Evolutionary conservation across 2,888 invertebrate species (phyloP).

Genomic region (Choristoneura rosaceana): DNA sequence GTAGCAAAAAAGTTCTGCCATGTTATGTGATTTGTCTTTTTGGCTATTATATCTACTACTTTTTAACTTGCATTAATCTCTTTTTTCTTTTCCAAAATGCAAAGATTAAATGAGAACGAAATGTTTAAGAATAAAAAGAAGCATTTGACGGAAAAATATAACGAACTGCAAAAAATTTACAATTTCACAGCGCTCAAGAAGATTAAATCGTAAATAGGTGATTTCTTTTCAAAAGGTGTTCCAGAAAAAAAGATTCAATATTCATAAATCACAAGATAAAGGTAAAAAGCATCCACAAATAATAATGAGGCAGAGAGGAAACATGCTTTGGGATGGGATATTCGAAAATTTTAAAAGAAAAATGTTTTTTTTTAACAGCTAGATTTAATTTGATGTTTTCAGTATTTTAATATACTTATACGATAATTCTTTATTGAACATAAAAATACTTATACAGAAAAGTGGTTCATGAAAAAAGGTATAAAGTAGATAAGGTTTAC

Average conservation of each 20-base stretch:
- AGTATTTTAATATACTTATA: no score
- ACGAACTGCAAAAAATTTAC: neutral
- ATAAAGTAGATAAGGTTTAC: no score
- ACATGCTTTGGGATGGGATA: neutral
- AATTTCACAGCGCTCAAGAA: neutral
- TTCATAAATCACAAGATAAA: constrained; percentile 3
- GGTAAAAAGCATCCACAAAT: neutral
- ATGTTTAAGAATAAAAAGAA: neutral
- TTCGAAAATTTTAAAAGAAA: neutral
- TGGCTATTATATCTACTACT: no score
- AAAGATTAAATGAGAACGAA: no score
- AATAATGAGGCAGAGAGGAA: neutral
- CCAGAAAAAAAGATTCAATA: neutral
- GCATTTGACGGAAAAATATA: neutral
- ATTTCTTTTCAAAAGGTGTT: neutral
- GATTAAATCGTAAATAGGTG: constrained; percentile 7
- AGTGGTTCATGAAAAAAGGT: no score
- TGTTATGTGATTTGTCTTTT: no score
- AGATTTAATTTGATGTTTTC: no score
- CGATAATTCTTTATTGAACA: no score
- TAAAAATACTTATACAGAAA: no score
- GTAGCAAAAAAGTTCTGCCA: no score
- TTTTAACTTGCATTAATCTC: no score
- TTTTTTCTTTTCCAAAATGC: no score
- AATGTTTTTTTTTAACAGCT: neutral